Base-by-base conservation (phyloP, 2,888 invertebrate species). In the Dryomyza anilis region DNA sequence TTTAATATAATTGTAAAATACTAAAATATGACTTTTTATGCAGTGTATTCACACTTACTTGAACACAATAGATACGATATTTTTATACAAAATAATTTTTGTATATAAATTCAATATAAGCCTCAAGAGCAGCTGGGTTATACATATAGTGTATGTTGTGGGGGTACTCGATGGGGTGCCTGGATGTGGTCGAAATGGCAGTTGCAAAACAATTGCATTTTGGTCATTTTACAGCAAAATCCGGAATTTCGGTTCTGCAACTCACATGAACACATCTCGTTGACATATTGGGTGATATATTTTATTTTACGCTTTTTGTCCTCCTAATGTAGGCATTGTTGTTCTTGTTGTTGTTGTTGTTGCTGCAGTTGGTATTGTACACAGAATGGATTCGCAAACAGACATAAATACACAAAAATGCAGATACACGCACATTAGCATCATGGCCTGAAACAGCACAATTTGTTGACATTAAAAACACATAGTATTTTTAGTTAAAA, bases 181-280 rank as follows among this genome's bases (percentile, higher is more conserved):
- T 76, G 76, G 76, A 76, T 78, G 78, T 75, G 78, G 78, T 77
- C 76, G 72, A 74, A 78, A 78, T 78, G 77, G 76, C 78, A 78
- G 75, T 78, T 74, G 77, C 78, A 78, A 78, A 78, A 78, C 78
- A 78, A 78, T 78, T 78, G 78, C 75, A 75, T 77, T 78, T 77
- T 72, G 78, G 78, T 75, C 74, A 76, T 74, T 76, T 78, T 74
- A 75, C 72, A 75, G 72, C 74, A 72, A 75, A 78, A 74, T 72
- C 76, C 75, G 74, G 73, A 72, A 75, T 76, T 78, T 73, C 78
- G 72, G 70, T 72, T 72, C 72, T 70, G 68, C 72, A 72, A 25
- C 29, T 30, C 59, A 23, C 55, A 27, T 8, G 39, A 23, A 53
- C 52, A 36, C 69, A 61, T 69, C 74, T 74, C 76, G 74, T 70